Percentiles rank a stretch among this genome's conserved stretches.
phyloP scores from a whole-genome alignment of 2,797 vertebrate species.

The Clarias fuscus region DNA sequence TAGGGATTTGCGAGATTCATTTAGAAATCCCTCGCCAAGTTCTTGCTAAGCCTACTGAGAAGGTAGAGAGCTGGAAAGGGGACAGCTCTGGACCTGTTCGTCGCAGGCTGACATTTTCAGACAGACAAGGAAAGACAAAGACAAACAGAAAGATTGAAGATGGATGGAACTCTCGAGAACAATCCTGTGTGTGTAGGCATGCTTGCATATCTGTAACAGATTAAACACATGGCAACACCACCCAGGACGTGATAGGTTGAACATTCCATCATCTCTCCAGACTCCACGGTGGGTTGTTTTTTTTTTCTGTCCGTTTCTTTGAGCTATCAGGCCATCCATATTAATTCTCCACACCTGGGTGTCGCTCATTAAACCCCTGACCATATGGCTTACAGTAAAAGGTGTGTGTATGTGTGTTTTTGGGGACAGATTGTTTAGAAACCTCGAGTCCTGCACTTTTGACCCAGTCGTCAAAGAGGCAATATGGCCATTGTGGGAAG shows the following conservation, averaged over 20 bases:
- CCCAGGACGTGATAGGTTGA: neutral
- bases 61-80: neutral
- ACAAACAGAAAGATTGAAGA: neutral
- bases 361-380: slow-evolving; percentile 1
- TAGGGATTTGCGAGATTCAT: neutral
- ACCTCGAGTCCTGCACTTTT: slow-evolving; percentile 40
- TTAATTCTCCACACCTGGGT: slow-evolving; percentile 24
- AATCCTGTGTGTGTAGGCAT: slow-evolving; percentile 1
- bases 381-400: slow-evolving; percentile 28
- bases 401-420: neutral
- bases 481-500: slow-evolving; percentile 37
- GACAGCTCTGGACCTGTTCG: neutral
- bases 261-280: neutral
- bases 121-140: neutral
- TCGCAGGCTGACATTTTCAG: slow-evolving; percentile 23
- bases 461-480: slow-evolving; percentile 34
- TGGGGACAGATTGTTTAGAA: slow-evolving; percentile 44
- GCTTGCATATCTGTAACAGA: neutral
- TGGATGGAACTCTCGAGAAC: neutral
- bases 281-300: neutral
- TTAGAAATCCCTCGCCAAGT: neutral
- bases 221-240: neutral
- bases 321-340: slow-evolving; percentile 22
- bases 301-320: slow-evolving; percentile 1
- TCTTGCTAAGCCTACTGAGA: slow-evolving; percentile 17